Base-by-base conservation (phyloP, 1,140 invertebrate species). In the Drosophila mojavensis region DNA sequence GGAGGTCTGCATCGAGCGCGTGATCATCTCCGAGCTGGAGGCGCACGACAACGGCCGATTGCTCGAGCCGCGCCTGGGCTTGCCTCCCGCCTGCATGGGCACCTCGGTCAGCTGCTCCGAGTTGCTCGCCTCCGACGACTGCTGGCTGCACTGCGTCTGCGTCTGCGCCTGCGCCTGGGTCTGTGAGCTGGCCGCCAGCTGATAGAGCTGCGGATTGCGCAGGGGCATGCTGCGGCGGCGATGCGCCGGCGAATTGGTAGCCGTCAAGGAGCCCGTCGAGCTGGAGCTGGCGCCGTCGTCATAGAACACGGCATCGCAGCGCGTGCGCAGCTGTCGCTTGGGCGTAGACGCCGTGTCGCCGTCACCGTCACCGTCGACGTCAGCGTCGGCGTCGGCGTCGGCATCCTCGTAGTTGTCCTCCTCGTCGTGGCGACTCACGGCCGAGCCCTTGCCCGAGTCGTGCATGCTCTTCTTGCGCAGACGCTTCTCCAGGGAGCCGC, bases 1-100 rank as follows among this genome's bases (percentile, higher is more conserved):
- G 3, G 94, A 95, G 2, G 96, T 96, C 93, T 97, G 96, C 91
- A 96, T 96, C 80, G 95, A 95, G 86, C 94, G 94, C 74, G 96
- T 95, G 62, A 95, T 94, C 60, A 95, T 94, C 78, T 94, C 93
- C 3, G 93, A 91, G 36, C 83, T 91, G 43, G 90, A 91, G 48
- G 90, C 82, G 13, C 78, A 89, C 7, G 90, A 91, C 26, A 90
- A 26, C 1, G 82, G 83, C 13, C 90, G 78, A 6, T 66, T 63
- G 48, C 64, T 60, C 6, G 45, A 28, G 6, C 59, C 64, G n/a
- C 70, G 68, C 17, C 79, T 61, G 2, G 73, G 26, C 17, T 83
- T 79, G 30, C 41, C 62, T 1, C 80, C 69, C 9, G 66, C 61
- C 10, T 24, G 20, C 20, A 69, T 51, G 10, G 81, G 79, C 33